A percentile compares a stretch with the other conserved stretches of the same genome.
Evolutionary conservation across 1,140 invertebrate species (phyloP).

Genomic region (Drosophila nigromelanica): DNA sequence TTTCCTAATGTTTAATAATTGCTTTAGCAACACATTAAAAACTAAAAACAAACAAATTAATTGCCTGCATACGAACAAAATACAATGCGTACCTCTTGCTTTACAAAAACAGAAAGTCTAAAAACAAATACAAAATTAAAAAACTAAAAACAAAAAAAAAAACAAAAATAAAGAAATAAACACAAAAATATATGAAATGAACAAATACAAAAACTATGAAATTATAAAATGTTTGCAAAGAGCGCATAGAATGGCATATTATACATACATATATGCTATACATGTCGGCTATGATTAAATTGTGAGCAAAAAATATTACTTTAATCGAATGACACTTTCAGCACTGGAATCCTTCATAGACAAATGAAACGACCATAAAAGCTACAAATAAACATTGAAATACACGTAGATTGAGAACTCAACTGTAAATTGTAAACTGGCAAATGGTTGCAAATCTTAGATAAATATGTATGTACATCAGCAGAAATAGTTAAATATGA

Average conservation of each 20-base stretch:
- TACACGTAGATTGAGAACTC: conserved; percentile 30
- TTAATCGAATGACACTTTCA: conserved; percentile 43
- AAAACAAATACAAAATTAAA: conserved; percentile 45
- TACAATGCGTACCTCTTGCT: conserved; percentile 81
- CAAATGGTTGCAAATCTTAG: conserved; percentile 50
- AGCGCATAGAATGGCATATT: conserved; percentile 51
- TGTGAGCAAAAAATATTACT: conserved; percentile 72
- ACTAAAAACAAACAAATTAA: conserved; percentile 27
- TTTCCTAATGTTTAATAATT: conserved; percentile 73
- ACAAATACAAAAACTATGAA: conserved; percentile 52
- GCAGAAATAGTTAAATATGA: conserved; percentile 45
- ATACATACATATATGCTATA: conserved; percentile 15
- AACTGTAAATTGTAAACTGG: conserved; percentile 76
- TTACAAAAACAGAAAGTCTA: conserved; percentile 68
- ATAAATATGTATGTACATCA: conserved; percentile 22
- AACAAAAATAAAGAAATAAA: conserved; percentile 38
- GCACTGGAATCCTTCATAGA: conserved; percentile 23
- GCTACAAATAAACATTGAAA: conserved; percentile 33
- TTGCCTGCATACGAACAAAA: conserved; percentile 51
- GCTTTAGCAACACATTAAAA: conserved; percentile 55
- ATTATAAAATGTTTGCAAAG: conserved; percentile 63
- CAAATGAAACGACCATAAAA: conserved; percentile 19
- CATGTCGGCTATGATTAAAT: conserved; percentile 48
- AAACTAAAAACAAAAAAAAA: conserved; percentile 34
- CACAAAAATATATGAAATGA: conserved; percentile 58